Conservation (phyloP, 1,140 invertebrate genomes). For the Alviniconcha marisindica region DNA sequence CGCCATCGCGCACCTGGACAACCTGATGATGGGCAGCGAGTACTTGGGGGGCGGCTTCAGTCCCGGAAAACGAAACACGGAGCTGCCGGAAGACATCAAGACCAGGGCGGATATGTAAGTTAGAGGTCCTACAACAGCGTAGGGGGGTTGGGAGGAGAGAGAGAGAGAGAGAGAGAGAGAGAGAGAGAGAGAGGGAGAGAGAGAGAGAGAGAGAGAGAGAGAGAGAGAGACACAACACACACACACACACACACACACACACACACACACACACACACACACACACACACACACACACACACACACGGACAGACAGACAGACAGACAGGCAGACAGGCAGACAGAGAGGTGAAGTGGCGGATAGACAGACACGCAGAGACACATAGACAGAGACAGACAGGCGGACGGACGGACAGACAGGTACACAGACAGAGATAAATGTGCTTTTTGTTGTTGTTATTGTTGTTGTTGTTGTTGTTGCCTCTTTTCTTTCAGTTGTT, state of each 20-base stretch:
- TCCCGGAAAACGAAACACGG: constrained; percentile 30
- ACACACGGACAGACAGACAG: no score
- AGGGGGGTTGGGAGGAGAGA: background rate
- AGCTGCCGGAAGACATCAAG: constrained; percentile 13
- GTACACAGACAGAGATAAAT: no score
- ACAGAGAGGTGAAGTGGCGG: no score
- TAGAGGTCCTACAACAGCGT: background rate
- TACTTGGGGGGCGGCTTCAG: constrained; percentile 27
- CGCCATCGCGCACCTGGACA: constrained; percentile 20
- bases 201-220: constrained; percentile 9
- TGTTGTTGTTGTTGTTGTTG: no score
- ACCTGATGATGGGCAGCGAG: constrained; percentile 11
- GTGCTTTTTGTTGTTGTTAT: no score
- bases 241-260: constrained; percentile 14
- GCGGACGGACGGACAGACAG: no score
- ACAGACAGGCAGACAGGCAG: no score
- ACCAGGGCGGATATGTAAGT: background rate
- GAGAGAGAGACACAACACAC: background rate
- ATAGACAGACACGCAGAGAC: no score
- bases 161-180: background rate
- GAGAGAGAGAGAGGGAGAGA: constrained; percentile 6
- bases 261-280: constrained; percentile 31
- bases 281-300: constrained; percentile 2
- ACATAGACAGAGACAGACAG: no score
- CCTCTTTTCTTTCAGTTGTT: no score